These are phyloP conservation scores for Hirtodrosophila confusa DNA, from an alignment of 2,888 invertebrate genomes.

Conservation along the genomic window DNA sequence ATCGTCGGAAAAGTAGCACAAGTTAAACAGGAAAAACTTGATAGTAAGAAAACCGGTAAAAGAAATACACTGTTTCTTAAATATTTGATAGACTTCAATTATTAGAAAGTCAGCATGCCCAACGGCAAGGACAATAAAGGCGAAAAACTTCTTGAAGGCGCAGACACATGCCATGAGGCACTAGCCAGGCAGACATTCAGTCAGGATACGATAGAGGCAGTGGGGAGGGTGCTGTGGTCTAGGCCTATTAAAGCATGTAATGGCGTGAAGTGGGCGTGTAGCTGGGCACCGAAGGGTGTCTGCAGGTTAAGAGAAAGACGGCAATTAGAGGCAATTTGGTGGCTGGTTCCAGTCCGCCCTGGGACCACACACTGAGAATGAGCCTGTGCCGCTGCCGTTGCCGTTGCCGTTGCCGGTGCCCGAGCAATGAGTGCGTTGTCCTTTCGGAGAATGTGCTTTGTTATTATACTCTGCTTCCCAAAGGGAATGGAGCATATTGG, in stretches of 20 bases:
- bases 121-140: conserved; percentile 37
- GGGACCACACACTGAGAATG: conserved; percentile 20
- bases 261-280: conserved; percentile 71
- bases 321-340: conserved; percentile 77
- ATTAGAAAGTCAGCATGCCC: conserved; percentile 18
- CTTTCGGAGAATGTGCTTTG: conserved; percentile 61
- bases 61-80: too few relatives aligned
- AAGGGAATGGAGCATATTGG: too few relatives aligned
- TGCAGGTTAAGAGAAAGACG: conserved; percentile 53
- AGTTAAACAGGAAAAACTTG: too few relatives aligned
- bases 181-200: conserved; percentile 3
- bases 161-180: conserved; percentile 39
- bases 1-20: too few relatives aligned
- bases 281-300: conserved; percentile 40
- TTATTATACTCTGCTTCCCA: conserved; percentile 6
- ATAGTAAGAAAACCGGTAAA: too few relatives aligned
- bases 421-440: conserved; percentile 67
- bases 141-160: conserved; percentile 54
- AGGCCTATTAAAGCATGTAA: conserved; percentile 77
- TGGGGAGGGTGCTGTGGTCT: not conserved
- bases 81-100: too few relatives aligned
- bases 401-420: conserved; percentile 7
- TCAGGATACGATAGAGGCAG: not conserved
- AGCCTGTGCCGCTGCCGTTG: conserved; percentile 10
- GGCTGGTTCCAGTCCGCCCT: conserved; percentile 21